Conservation (phyloP, 2,888 invertebrate genomes). For the Stenodema calcarata region DNA sequence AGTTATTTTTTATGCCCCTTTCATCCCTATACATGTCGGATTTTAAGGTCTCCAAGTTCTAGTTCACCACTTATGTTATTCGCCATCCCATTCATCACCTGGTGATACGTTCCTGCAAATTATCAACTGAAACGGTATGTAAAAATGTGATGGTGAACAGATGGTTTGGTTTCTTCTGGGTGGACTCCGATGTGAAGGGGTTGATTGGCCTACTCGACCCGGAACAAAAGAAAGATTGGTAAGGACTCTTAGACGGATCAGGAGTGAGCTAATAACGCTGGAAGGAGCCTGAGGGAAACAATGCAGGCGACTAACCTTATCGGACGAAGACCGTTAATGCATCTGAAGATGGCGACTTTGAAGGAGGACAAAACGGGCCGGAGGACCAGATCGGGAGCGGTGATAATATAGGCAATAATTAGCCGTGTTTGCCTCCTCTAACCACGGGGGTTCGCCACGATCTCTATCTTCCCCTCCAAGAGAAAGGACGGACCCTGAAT, state of each 20-base stretch:
- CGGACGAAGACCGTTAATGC: neutral
- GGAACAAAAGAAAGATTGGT: constrained; percentile 30
- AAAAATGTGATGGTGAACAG: neutral
- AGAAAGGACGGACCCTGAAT: neutral
- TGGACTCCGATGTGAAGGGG: constrained; percentile 11
- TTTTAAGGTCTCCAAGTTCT: too few relatives aligned
- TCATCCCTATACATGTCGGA: too few relatives aligned
- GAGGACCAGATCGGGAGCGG: constrained; percentile 13
- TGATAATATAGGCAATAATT: constrained; percentile 33
- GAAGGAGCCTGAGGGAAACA: constrained; percentile 16
- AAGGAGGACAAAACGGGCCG: neutral
- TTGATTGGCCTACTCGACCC: constrained; percentile 14
- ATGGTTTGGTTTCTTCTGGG: neutral
- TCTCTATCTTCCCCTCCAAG: constrained; percentile 5
- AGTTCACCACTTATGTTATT: too few relatives aligned
- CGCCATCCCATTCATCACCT: too few relatives aligned
- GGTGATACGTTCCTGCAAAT: neutral
- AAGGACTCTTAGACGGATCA: neutral
- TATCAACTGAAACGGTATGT: neutral
- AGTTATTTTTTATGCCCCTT: too few relatives aligned
- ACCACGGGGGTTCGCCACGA: neutral
- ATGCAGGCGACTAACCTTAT: neutral
- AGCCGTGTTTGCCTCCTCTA: neutral
- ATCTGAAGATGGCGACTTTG: constrained; percentile 32
- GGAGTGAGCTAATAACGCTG: constrained; percentile 21